Evolutionary conservation across 2,113 vertebrate species (phyloP).

Genomic region (Manacus vitellinus): DNA sequence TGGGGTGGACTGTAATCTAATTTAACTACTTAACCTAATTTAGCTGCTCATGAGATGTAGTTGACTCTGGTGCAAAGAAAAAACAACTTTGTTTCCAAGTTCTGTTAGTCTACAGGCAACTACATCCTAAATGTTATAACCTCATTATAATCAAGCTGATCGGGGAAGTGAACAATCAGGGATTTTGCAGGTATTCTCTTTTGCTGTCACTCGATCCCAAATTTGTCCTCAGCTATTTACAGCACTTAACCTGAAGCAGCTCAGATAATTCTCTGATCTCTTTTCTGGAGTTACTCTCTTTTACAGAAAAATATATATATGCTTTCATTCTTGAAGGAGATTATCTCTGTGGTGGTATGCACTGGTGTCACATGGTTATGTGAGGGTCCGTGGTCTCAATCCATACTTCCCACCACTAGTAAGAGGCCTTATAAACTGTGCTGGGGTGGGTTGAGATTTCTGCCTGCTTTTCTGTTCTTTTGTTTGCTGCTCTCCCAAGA

Average conservation of each 20-base stretch:
- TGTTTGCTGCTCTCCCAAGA: background rate
- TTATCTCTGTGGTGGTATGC: background rate
- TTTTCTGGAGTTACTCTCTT: background rate
- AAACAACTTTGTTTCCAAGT: conserved; percentile 33
- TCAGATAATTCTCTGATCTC: background rate
- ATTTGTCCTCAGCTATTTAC: background rate
- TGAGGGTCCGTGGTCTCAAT: background rate
- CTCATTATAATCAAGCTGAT: background rate
- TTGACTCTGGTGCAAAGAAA: background rate
- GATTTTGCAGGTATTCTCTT: background rate
- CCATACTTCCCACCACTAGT: background rate
- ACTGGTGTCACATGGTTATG: background rate
- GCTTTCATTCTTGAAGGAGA: background rate
- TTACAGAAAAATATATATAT: background rate
- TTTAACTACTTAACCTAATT: conserved; percentile 50
- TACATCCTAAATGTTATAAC: background rate
- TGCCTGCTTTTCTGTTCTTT: background rate
- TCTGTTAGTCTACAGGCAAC: background rate
- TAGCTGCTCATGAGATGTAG: background rate
- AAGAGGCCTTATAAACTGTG: background rate
- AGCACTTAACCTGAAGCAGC: background rate
- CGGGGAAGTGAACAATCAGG: background rate
- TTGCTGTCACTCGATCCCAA: background rate
- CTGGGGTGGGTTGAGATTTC: background rate
- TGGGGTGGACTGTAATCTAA: conserved; percentile 16